Conservation (phyloP, 2,888 invertebrate species). For the Melinopterus prodromus region DNA sequence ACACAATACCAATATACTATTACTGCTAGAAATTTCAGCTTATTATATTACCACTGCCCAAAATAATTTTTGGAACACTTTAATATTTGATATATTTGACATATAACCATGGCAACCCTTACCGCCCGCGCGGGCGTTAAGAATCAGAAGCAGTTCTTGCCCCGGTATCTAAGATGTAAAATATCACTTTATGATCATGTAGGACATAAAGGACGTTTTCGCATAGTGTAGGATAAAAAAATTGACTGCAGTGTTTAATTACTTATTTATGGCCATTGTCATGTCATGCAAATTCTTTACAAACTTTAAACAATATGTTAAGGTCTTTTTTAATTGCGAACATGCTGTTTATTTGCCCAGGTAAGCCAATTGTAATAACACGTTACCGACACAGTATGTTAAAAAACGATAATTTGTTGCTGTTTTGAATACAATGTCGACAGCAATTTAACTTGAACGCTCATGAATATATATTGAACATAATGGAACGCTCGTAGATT, state of each 20-base stretch:
- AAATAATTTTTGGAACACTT: no score
- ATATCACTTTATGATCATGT: no score
- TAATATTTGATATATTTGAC: no score
- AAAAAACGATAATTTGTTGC: not conserved
- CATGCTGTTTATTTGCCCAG: not conserved
- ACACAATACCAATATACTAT: no score
- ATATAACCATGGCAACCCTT: no score
- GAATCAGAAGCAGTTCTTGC: no score
- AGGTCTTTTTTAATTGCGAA: not conserved
- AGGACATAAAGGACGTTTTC: no score
- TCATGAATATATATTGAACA: not conserved
- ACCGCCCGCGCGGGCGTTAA: no score
- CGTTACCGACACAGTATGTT: not conserved
- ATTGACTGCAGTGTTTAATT: not conserved
- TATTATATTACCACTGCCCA: no score
- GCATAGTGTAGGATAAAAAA: no score
- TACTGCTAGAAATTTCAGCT: no score
- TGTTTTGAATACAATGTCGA: not conserved
- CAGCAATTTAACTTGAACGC: not conserved
- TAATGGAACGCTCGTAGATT: not conserved
- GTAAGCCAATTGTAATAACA: not conserved
- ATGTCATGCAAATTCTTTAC: not conserved
- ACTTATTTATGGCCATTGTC: not conserved
- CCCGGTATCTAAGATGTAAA: no score
- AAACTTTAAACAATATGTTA: not conserved